Evolutionary conservation across 35 echinoderm and acorn worm genomes (phyloP).

Genomic region (Apostichopus japonicus): DNA sequence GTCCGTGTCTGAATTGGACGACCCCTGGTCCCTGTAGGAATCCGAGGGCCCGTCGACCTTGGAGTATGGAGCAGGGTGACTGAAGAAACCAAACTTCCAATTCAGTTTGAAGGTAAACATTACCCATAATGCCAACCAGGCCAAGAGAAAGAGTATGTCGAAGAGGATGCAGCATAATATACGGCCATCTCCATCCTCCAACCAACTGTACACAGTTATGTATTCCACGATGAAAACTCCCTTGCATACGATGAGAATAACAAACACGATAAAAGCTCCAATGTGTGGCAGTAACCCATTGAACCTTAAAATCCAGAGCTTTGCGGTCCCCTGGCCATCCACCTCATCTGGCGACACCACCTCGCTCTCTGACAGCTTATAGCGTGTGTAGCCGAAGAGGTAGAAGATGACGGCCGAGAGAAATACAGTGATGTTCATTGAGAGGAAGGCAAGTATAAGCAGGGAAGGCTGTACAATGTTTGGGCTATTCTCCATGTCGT

Average conservation of each 20-base stretch:
- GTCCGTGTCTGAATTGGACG: conserved; percentile 36
- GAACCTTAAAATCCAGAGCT: conserved; percentile 68
- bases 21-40: conserved; percentile 25
- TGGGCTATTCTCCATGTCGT: conserved; percentile 27
- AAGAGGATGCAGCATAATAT: conserved; percentile 79
- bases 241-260: conserved; percentile 80
- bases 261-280: conserved; percentile 78
- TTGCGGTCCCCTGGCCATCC: not conserved
- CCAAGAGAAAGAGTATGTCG: conserved; percentile 74
- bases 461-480: conserved; percentile 51
- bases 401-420: conserved; percentile 80
- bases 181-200: conserved; percentile 65
- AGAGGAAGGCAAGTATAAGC: conserved; percentile 70
- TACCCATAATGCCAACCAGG: conserved; percentile 84
- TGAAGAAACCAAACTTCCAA: conserved; percentile 81
- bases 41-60: conserved; percentile 34
- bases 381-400: conserved; percentile 76
- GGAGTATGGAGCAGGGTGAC: conserved; percentile 19
- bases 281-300: conserved; percentile 88
- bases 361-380: conserved; percentile 72
- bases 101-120: conserved; percentile 76
- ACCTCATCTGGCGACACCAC: conserved; percentile 20
- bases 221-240: conserved; percentile 87
- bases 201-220: conserved; percentile 60
- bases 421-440: conserved; percentile 90